These are phyloP conservation scores for Caenorhabditis japonica DNA, from an alignment of 2,888 invertebrate species.

Conservation along the genomic window DNA sequence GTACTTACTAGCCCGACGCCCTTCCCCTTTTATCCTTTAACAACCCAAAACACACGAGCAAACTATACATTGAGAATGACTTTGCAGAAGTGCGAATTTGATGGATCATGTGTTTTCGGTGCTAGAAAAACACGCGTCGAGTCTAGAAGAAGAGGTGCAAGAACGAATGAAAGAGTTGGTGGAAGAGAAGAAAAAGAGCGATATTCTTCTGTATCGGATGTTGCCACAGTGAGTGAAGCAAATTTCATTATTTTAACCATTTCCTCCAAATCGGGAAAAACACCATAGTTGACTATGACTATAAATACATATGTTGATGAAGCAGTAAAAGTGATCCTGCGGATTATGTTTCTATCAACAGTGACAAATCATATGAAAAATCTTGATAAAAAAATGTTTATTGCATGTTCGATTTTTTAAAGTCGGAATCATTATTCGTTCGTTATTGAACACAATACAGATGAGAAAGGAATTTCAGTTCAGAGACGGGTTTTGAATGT, in stretches of 20 bases:
- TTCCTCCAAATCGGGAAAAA: too few relatives aligned
- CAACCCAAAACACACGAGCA: too few relatives aligned
- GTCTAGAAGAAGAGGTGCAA: constrained; percentile 68
- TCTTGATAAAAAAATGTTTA: not conserved
- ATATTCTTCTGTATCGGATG: constrained; percentile 70
- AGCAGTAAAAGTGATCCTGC: too few relatives aligned
- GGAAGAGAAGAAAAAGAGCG: constrained; percentile 72
- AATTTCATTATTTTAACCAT: too few relatives aligned
- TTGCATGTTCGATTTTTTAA: not conserved
- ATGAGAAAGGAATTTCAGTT: too few relatives aligned
- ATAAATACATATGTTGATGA: too few relatives aligned
- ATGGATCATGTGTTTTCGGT: constrained; percentile 76
- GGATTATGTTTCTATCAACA: too few relatives aligned
- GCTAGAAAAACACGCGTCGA: constrained; percentile 69
- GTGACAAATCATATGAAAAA: too few relatives aligned
- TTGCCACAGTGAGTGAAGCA: constrained; percentile 64
- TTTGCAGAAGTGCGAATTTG: constrained; percentile 68
- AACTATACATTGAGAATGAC: constrained; percentile 22
- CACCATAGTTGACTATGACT: too few relatives aligned
- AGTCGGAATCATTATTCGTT: constrained; percentile 35
- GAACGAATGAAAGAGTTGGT: constrained; percentile 71
- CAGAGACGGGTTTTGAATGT: too few relatives aligned
- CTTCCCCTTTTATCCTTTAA: too few relatives aligned
- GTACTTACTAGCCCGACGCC: too few relatives aligned
- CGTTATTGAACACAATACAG: constrained; percentile 4